These are phyloP conservation scores for Aplysia californica DNA, from an alignment of 1,140 invertebrate genomes.

Conservation along the genomic window DNA sequence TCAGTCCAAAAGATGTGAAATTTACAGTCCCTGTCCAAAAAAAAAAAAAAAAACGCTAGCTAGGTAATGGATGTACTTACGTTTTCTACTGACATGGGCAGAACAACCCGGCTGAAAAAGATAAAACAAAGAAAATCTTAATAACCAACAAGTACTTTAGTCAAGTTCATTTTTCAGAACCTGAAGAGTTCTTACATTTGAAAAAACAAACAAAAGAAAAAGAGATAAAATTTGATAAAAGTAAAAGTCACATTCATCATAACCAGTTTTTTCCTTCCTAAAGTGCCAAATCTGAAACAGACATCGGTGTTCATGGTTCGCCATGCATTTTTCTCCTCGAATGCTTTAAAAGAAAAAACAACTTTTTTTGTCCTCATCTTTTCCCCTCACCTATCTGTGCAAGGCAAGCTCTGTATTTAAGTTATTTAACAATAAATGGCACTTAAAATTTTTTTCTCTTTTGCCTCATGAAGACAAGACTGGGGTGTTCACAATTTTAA, in stretches of 20 bases:
- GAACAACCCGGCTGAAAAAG: slow-evolving; percentile 71
- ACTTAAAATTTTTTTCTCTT: not conserved
- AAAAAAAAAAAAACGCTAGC: slow-evolving; percentile 19
- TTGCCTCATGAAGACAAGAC: not conserved
- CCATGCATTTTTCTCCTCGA: no score
- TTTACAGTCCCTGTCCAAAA: slow-evolving; percentile 18
- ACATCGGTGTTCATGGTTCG: no score
- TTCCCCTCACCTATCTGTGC: not conserved
- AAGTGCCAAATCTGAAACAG: not conserved
- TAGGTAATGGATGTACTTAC: slow-evolving; percentile 55
- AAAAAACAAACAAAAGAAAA: not conserved
- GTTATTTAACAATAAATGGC: not conserved
- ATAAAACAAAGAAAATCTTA: slow-evolving; percentile 38
- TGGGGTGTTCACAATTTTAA: no score
- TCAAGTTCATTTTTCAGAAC: not conserved
- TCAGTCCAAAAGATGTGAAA: not conserved
- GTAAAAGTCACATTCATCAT: no score
- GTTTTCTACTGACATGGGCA: slow-evolving; percentile 74
- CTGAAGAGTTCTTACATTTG: not conserved
- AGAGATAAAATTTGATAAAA: no score
- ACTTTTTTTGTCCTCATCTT: not conserved
- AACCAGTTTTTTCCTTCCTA: not conserved
- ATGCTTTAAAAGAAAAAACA: no score
- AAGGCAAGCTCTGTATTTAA: not conserved
- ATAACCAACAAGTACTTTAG: not conserved